phyloP scores from a whole-genome alignment of 2,113 vertebrate species.

The Leuciscus idus region DNA sequence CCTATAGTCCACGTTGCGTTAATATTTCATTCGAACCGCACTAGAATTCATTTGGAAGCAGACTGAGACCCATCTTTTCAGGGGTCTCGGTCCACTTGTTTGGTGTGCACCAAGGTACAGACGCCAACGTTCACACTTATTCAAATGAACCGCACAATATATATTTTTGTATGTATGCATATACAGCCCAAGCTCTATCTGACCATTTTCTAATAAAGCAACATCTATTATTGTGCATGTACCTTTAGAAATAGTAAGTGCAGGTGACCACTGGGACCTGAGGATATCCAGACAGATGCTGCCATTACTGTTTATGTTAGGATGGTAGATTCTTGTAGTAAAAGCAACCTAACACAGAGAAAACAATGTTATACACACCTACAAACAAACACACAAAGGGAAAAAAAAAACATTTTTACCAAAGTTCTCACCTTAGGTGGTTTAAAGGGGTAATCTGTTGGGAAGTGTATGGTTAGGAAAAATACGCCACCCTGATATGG shows the following conservation, averaged over 20 bases:
- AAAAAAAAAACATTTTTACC: not conserved
- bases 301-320: conserved; percentile 85
- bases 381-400: not conserved
- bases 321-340: conserved; percentile 82
- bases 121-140: no score
- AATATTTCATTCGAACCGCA: no score
- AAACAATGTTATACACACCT: not conserved
- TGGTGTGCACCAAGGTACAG: no score
- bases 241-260: conserved; percentile 84
- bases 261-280: conserved; percentile 83
- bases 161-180: no score
- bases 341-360: conserved; percentile 72
- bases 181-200: no score
- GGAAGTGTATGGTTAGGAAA: conserved; percentile 83
- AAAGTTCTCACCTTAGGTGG: conserved; percentile 75
- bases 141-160: no score
- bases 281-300: conserved; percentile 85
- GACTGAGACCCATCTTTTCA: no score
- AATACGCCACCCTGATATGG: conserved; percentile 83
- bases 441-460: conserved; percentile 84
- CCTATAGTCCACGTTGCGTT: no score
- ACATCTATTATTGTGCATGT: not conserved
- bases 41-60: no score
- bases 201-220: not conserved
- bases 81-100: no score